Base-by-base conservation (phyloP, 2,888 invertebrate genomes). In the Dorcus hopei region DNA sequence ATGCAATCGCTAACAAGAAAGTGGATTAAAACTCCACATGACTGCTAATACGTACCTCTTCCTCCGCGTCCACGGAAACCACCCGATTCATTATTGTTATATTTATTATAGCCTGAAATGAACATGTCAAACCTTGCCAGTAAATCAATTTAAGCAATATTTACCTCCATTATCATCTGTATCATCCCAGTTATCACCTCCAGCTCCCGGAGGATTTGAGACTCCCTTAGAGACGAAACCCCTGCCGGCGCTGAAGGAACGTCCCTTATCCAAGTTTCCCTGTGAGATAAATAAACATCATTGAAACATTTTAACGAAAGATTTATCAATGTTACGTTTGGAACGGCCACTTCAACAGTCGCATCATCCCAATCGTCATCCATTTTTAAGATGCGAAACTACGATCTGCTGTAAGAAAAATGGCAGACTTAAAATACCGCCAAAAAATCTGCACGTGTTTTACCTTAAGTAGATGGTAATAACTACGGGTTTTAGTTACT, bases 341-440 rank as follows among this genome's bases (percentile, higher is more conserved):
- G 50, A 19, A 45, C 19, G 3, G 58, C 43, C 38, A 50, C 56
- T 26, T 61, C 77, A 70, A 79, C 67, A 60, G 72, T 64, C 38
- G 56, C 52, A 72, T 82, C 82, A 78, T 83, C 83, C 84, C 83
- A 84, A 58, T 83, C 83, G 63, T 84, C 83, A 72, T 81, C 82
- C 83, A 83, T 83, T 41, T 50, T 58, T 47, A 53, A 9, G 38
- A 33, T 33, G 26, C 26, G 5, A 7, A 33, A 7, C 3, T 33
- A 26, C 26, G 26, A 3, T 33, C 26, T 33, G 26, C 7, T 33
- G 6, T 42, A 6, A 42, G 42, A 42, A 42, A 42, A 33, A 33
- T 33, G 26, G 26, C 26, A 33, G 26, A 49, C 49, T 16, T 23
- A 49, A 54, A 54, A 54, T 26, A 49, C 54, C 54, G 54, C 54